Conservation (phyloP, 2,888 invertebrate species). For the Andrena trimmerana region DNA sequence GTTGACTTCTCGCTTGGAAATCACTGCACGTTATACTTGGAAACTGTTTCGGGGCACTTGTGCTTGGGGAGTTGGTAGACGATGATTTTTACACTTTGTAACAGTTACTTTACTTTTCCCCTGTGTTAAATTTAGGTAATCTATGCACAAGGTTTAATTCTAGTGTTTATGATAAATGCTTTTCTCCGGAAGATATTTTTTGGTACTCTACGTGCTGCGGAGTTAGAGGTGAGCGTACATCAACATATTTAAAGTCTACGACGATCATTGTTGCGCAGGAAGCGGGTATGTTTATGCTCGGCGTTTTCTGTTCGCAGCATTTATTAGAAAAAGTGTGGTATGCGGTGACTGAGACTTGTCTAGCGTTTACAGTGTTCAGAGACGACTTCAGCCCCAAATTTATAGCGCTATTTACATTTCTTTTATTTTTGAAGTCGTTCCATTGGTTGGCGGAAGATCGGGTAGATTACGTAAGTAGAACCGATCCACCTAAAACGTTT, state of each 20-base stretch:
- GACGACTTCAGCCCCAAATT: conserved; percentile 99
- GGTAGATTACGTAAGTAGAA: conserved; percentile 96
- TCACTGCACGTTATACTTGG: not conserved
- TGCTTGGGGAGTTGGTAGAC: not conserved
- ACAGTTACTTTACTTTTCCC: conserved; percentile 7
- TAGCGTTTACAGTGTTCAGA: conserved; percentile 99
- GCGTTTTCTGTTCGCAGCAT: conserved; percentile 89
- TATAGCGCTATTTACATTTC: conserved; percentile 97
- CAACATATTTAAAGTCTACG: not conserved
- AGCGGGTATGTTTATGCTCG: not conserved
- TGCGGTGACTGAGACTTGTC: conserved; percentile 99
- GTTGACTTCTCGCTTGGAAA: not conserved
- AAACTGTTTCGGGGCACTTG: not conserved
- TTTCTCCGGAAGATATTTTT: conserved; percentile 97
- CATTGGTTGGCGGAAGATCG: conserved; percentile 99
- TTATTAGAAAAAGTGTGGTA: conserved; percentile 99
- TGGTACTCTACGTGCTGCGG: conserved; percentile 97
- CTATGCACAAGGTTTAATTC: conserved; percentile 97
- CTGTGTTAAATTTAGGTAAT: conserved; percentile 91
- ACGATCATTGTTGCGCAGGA: not conserved
- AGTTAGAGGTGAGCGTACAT: conserved; percentile 92
- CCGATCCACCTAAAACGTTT: no score
- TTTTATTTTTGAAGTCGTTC: conserved; percentile 99
- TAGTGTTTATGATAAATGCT: conserved; percentile 97
- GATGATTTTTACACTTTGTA: not conserved